Conservation (phyloP, 1,140 invertebrate genomes). For the Pogonognathellus flavescens region DNA sequence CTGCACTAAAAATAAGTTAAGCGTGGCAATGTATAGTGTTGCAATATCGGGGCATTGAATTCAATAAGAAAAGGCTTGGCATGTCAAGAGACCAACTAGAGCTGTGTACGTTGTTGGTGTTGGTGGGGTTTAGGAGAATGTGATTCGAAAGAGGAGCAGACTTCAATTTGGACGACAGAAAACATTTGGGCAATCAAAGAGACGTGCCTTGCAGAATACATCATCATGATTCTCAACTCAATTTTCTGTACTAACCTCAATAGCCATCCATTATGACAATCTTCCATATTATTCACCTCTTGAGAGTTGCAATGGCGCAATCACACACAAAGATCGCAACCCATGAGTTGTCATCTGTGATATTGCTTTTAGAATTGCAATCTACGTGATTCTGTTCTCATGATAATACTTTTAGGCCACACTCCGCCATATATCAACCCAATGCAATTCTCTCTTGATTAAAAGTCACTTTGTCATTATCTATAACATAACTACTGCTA, state of each 20-base stretch:
- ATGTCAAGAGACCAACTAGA: too few species aligned
- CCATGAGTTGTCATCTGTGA: neutral
- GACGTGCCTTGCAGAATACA: conserved; percentile 8
- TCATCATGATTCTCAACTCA: conserved; percentile 26
- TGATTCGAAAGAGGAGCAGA: neutral
- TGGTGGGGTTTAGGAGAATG: neutral
- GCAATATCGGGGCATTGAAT: too few species aligned
- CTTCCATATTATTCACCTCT: conserved; percentile 2
- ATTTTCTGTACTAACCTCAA: conserved; percentile 15
- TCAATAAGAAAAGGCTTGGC: too few species aligned
- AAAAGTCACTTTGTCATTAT: too few species aligned
- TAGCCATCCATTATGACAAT: conserved; percentile 1
- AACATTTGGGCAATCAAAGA: conserved; percentile 22
- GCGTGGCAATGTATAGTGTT: too few species aligned
- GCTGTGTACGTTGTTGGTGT: neutral
- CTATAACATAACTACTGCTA: too few species aligned
- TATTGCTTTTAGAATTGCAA: neutral
- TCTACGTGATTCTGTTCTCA: neutral
- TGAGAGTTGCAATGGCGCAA: conserved; percentile 1
- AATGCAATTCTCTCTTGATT: neutral
- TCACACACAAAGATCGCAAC: neutral
- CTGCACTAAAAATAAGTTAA: too few species aligned
- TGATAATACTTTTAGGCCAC: neutral
- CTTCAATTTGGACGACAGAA: conserved; percentile 21
- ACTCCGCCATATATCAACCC: neutral